phyloP scores from a whole-genome alignment of 92 coral and sea anemone species.

The Hydrozoanthus gracilis region DNA sequence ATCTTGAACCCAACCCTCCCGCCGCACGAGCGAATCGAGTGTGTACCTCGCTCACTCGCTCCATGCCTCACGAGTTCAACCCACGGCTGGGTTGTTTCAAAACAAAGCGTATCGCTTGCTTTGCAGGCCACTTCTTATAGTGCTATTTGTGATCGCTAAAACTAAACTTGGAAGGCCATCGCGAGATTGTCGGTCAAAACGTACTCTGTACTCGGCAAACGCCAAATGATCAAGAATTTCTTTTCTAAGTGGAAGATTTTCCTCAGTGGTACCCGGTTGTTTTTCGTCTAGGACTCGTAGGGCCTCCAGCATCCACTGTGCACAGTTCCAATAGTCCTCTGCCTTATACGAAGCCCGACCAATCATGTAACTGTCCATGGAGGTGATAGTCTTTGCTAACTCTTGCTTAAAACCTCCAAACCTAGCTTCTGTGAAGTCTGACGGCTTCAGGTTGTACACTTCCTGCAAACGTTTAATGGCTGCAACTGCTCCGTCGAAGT shows the following conservation, averaged over 20 bases:
- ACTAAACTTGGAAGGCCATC: too few relatives aligned
- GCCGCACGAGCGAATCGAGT: too few relatives aligned
- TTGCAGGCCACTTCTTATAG: too few relatives aligned
- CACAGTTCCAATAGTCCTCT: slow-evolving; percentile 67
- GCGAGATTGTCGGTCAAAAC: neutral
- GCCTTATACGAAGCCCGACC: slow-evolving; percentile 78
- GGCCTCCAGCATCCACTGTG: slow-evolving; percentile 94
- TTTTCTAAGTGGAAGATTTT: slow-evolving; percentile 48
- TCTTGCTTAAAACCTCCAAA: slow-evolving; percentile 57
- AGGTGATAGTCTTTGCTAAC: slow-evolving; percentile 56
- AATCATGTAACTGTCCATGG: slow-evolving; percentile 80
- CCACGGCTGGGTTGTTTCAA: too few relatives aligned
- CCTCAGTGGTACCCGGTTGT: slow-evolving; percentile 28
- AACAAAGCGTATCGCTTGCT: too few relatives aligned
- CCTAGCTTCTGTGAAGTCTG: slow-evolving; percentile 84
- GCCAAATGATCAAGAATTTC: slow-evolving; percentile 92
- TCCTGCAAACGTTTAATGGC: slow-evolving; percentile 92
- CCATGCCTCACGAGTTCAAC: too few relatives aligned
- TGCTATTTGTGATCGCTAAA: too few relatives aligned
- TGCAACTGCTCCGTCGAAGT: slow-evolving; percentile 84
- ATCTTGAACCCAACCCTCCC: too few relatives aligned
- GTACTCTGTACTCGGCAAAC: slow-evolving; percentile 88
- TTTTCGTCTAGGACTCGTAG: slow-evolving; percentile 72
- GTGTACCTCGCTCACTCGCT: too few relatives aligned
- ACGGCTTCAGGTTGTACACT: slow-evolving; percentile 80